Conservation (phyloP, 2,888 invertebrate genomes). For the Xanthorhoe spadicearia region DNA sequence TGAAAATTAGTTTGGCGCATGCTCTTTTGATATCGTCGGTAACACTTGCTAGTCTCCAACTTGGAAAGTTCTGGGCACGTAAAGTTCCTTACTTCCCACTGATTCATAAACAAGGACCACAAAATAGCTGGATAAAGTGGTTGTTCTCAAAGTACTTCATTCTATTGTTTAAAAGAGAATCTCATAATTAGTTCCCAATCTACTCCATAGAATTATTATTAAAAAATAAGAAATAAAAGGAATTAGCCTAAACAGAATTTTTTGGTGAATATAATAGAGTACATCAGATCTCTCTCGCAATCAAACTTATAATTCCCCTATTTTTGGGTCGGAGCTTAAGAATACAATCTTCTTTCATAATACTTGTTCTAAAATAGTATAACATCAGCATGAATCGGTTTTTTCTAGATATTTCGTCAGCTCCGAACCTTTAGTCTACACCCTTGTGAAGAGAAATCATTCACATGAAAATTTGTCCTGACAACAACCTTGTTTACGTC, state of each 20-base stretch:
- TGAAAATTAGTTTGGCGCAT: not conserved
- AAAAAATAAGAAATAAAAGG: too few relatives aligned
- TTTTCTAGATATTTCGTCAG: slow-evolving; percentile 30
- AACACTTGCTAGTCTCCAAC: slow-evolving; percentile 3
- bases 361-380: slow-evolving; percentile 1
- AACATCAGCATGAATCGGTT: slow-evolving; percentile 12
- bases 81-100: slow-evolving; percentile 6
- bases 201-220: too few relatives aligned
- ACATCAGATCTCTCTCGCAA: too few relatives aligned
- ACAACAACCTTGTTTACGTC: slow-evolving; percentile 48
- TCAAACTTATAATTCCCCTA: too few relatives aligned
- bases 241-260: too few relatives aligned
- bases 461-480: slow-evolving; percentile 45
- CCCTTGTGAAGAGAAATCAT: slow-evolving; percentile 45
- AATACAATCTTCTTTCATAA: too few relatives aligned
- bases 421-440: slow-evolving; percentile 31
- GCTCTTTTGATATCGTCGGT: not conserved
- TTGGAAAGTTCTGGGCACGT: slow-evolving; percentile 1
- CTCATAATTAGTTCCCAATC: too few relatives aligned
- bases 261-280: too few relatives aligned
- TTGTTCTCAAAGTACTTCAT: too few relatives aligned
- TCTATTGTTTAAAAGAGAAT: too few relatives aligned
- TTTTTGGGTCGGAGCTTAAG: too few relatives aligned
- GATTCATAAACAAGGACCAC: not conserved
- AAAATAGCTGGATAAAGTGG: not conserved